A percentile compares a stretch with the other conserved stretches of the same genome.
phyloP scores from a whole-genome alignment of 64 coral and sea anemone species.

The Catalaphyllia jardinei region DNA sequence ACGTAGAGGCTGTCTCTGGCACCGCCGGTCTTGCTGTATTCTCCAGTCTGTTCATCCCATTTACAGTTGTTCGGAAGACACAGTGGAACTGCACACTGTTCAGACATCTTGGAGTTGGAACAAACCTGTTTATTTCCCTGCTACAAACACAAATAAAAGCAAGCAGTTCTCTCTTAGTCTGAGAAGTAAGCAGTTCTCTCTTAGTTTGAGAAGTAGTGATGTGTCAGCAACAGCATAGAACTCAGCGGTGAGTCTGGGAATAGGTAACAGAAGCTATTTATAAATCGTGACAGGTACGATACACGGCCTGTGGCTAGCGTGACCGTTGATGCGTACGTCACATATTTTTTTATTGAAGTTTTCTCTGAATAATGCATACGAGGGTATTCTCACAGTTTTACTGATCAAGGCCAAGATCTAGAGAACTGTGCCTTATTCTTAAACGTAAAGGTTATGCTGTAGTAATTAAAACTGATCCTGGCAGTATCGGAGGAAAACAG shows the following conservation, averaged over 20 bases:
- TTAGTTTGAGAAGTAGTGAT: neutral
- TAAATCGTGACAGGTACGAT: neutral
- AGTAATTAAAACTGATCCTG: neutral
- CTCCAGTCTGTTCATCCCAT: constrained; percentile 52
- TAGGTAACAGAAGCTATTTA: neutral
- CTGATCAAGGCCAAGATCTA: neutral
- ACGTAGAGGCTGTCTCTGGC: constrained; percentile 6
- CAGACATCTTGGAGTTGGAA: neutral
- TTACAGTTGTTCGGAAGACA: constrained; percentile 57
- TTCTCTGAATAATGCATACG: neutral
- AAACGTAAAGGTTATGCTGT: neutral
- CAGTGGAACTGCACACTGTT: constrained; percentile 32
- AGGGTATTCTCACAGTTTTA: neutral
- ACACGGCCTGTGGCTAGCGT: neutral
- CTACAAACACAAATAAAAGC: neutral
- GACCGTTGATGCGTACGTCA: neutral
- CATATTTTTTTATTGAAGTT: neutral
- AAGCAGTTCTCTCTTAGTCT: neutral
- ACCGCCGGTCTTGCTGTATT: constrained; percentile 25
- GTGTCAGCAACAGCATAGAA: neutral
- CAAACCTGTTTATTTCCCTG: neutral
- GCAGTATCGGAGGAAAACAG: neutral
- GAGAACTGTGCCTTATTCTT: neutral
- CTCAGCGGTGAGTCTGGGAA: neutral
- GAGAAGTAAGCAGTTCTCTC: neutral